A percentile compares a stretch with the other conserved stretches of the same genome.
Evolutionary conservation across 2,888 invertebrate species (phyloP).

Genomic region (Osedax frankpressi): DNA sequence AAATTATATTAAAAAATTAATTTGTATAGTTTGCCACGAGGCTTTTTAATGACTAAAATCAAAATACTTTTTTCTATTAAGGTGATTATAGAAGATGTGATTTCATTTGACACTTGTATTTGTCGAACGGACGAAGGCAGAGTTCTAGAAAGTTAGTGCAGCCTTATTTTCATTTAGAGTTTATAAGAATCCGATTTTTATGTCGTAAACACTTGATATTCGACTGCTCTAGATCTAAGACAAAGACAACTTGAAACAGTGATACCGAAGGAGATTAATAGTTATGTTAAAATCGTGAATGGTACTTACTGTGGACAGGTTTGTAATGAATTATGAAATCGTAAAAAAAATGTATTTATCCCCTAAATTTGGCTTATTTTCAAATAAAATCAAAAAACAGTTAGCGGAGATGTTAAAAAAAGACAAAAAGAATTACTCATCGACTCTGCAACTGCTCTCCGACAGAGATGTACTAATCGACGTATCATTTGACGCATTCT

Average conservation of each 20-base stretch:
- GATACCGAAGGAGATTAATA: conserved; percentile 40
- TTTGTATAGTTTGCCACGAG: too few relatives aligned
- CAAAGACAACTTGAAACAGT: conserved; percentile 46
- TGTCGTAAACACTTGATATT: too few relatives aligned
- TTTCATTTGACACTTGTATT: conserved; percentile 35
- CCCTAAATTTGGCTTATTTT: too few relatives aligned
- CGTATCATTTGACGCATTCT: conserved; percentile 45
- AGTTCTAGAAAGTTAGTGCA: conserved; percentile 36
- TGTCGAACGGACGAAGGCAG: conserved; percentile 43
- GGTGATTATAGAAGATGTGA: conserved; percentile 43
- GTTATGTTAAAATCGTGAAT: conserved; percentile 43
- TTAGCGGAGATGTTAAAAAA: conserved; percentile 42
- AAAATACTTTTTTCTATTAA: too few relatives aligned
- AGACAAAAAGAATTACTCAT: conserved; percentile 42
- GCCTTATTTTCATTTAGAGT: neutral
- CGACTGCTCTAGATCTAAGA: conserved; percentile 37
- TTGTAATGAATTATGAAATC: too few relatives aligned
- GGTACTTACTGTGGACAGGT: conserved; percentile 44
- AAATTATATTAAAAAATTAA: too few relatives aligned
- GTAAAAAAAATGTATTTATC: too few relatives aligned
- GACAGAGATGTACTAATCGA: conserved; percentile 41
- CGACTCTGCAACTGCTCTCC: conserved; percentile 43
- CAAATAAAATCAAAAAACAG: too few relatives aligned
- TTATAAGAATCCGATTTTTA: too few relatives aligned
- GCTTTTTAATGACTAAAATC: too few relatives aligned